Percentiles rank a stretch among this genome's conserved stretches.
Evolutionary conservation across 1,140 invertebrate species (phyloP).

Genomic region (Semibalanus balanoides): DNA sequence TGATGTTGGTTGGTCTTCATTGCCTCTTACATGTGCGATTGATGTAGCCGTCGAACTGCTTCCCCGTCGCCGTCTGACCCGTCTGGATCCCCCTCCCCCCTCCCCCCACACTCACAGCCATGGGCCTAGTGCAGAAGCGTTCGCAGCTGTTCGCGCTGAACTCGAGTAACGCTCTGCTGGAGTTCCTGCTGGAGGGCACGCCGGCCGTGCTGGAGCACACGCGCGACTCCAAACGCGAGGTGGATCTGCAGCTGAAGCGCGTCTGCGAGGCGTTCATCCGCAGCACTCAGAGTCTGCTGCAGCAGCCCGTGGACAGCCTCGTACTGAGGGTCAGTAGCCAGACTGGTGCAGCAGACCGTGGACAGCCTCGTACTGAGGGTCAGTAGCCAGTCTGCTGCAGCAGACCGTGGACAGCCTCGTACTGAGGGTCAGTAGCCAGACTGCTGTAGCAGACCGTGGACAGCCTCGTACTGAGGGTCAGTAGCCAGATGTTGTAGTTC

Average conservation of each 20-base stretch:
- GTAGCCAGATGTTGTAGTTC: background rate
- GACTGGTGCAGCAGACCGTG: no score
- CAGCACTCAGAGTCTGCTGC: conserved; percentile 30
- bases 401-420: conserved; percentile 5
- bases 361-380: no score
- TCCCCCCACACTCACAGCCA: no score
- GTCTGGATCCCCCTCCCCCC: no score
- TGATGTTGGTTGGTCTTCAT: no score
- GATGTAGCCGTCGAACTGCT: no score
- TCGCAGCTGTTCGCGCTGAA: conserved; percentile 72
- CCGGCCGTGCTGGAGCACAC: conserved; percentile 82
- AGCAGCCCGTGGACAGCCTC: conserved; percentile 3
- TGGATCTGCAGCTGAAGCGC: conserved; percentile 76
- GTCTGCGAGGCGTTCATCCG: conserved; percentile 85
- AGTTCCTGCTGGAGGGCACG: conserved; percentile 75
- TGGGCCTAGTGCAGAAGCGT: conserved; percentile 68
- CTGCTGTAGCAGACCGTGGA: no score
- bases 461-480: no score
- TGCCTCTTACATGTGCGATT: no score
- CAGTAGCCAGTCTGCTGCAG: background rate
- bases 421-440: conserved; percentile 38
- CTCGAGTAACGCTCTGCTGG: conserved; percentile 77
- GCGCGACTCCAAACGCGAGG: conserved; percentile 85
- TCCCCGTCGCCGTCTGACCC: no score
- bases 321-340: conserved; percentile 38